Conservation (phyloP, 2,113 vertebrate species). For the Gnathonemus echidnorhynchus region DNA sequence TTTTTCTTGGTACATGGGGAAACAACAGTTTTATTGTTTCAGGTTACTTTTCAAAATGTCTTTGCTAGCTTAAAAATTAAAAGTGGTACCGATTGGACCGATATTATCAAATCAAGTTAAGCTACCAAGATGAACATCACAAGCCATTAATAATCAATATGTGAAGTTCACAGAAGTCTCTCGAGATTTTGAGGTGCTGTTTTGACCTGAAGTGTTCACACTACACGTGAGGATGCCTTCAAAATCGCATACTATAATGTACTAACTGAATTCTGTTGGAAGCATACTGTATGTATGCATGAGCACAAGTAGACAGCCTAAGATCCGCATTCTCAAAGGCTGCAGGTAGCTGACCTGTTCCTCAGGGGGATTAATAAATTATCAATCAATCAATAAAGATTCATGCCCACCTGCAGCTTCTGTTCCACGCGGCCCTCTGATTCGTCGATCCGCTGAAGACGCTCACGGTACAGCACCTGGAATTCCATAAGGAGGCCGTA, state of each 20-base stretch:
- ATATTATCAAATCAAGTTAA: neutral
- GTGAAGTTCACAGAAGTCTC: no score
- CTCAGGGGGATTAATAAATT: neutral
- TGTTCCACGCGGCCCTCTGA: conserved; percentile 9
- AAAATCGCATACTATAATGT: no score
- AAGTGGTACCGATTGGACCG: neutral
- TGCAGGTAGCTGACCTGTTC: neutral
- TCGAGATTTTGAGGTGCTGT: no score
- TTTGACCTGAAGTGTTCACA: no score
- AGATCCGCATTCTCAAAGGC: neutral
- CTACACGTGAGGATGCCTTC: no score
- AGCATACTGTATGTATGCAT: neutral
- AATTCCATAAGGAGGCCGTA: conserved; percentile 19
- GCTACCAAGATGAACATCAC: neutral
- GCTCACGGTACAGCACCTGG: conserved; percentile 24
- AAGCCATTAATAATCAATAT: neutral
- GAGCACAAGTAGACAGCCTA: neutral
- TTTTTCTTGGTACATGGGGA: neutral
- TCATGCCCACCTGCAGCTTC: conserved; percentile 29
- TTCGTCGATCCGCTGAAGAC: conserved; percentile 21
- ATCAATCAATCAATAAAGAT: neutral
- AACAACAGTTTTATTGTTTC: neutral
- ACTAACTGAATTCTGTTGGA: neutral
- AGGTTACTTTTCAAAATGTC: neutral
- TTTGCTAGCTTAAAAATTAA: neutral